Percentiles rank a stretch among this genome's conserved stretches.
Conservation (phyloP, 2,888 invertebrate species). For the Sclerodermus sp. region DNA sequence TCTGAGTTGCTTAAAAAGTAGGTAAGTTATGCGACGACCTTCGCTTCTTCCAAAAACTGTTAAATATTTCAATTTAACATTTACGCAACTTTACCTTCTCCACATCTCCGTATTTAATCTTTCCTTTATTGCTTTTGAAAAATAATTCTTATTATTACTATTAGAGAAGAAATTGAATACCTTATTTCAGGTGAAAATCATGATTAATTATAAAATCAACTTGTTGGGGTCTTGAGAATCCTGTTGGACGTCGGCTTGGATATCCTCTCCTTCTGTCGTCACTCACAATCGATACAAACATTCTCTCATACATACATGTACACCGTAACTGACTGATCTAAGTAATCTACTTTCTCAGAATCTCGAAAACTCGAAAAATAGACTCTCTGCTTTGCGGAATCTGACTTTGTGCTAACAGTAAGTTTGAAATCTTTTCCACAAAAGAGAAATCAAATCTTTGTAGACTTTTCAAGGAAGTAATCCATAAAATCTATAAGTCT, state of each 20-base stretch:
- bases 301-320: too few relatives aligned
- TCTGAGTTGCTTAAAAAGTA: constrained; percentile 71
- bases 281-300: too few relatives aligned
- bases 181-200: constrained; percentile 44
- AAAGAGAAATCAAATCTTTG: too few relatives aligned
- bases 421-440: too few relatives aligned
- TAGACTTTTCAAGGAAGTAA: neutral
- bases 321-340: constrained; percentile 42
- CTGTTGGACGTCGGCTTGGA: constrained; percentile 34
- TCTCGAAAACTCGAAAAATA: constrained; percentile 22
- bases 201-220: constrained; percentile 23
- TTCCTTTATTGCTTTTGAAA: too few relatives aligned
- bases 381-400: constrained; percentile 28
- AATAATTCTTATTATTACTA: too few relatives aligned
- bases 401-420: constrained; percentile 12
- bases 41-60: too few relatives aligned
- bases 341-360: constrained; percentile 23
- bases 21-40: constrained; percentile 56
- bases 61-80: neutral
- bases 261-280: constrained; percentile 41
- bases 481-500: too few relatives aligned
- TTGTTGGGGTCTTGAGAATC: too few relatives aligned
- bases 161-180: too few relatives aligned
- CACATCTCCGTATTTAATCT: too few relatives aligned
- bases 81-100: too few relatives aligned